Percentiles rank a stretch among this genome's conserved stretches.
phyloP scores from a whole-genome alignment of 1,140 invertebrate species.

The Conopomorpha cramerella region DNA sequence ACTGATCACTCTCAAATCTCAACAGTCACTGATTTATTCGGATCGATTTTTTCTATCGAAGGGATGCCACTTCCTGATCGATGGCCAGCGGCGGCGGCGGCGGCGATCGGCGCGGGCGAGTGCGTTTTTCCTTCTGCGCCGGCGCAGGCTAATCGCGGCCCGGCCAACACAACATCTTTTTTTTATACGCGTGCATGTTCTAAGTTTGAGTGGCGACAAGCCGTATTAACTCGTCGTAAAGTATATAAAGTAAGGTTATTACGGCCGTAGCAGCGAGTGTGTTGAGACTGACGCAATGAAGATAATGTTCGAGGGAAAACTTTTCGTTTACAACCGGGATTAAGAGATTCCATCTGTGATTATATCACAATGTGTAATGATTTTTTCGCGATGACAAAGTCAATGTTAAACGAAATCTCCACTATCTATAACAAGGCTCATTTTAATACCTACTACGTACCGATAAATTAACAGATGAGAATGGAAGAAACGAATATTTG shows the following conservation, averaged over 20 bases:
- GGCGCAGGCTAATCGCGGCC: conserved; percentile 29
- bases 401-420: too few relatives aligned
- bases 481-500: too few relatives aligned
- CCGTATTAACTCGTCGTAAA: conserved; percentile 51
- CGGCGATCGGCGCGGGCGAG: conserved; percentile 32
- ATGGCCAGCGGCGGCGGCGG: too few relatives aligned
- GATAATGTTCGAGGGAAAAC: conserved; percentile 37
- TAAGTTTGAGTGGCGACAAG: conserved; percentile 42
- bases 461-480: too few relatives aligned
- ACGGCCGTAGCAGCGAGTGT: conserved; percentile 25
- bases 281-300: conserved; percentile 22
- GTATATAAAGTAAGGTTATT: conserved; percentile 57
- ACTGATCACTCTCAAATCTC: neutral
- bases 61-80: neutral
- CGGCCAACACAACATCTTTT: conserved; percentile 32
- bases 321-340: conserved; percentile 48
- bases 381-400: too few relatives aligned
- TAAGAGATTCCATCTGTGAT: too few relatives aligned
- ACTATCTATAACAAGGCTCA: too few relatives aligned
- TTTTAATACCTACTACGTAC: too few relatives aligned
- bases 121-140: conserved; percentile 38
- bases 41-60: neutral
- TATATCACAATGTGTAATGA: too few relatives aligned
- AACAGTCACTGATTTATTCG: too few relatives aligned
- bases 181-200: conserved; percentile 48